Evolutionary conservation across 2,797 vertebrate genomes (phyloP), one percentile per base, ranked within the genome.

Genomic region (Champsocephalus esox): DNA sequence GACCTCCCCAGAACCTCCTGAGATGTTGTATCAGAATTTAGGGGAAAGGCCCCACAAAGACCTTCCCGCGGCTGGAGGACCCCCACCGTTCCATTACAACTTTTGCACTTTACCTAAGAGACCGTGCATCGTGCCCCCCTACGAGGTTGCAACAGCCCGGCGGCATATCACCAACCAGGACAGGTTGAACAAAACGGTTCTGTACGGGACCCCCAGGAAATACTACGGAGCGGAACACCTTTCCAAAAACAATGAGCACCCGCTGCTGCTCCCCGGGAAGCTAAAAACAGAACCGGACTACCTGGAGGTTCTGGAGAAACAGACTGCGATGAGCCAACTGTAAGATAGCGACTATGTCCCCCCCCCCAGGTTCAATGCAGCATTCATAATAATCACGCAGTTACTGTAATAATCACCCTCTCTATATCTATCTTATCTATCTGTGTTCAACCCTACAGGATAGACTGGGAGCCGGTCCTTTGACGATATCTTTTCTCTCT

Each of bases 261-360:
- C 96, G 61, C 95, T 97, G 11, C 88, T 93, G 90, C 95, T 98
- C 75, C 96, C 96, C 75, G 97, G 96, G 82, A 99, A 99, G 90
- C 94, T 96, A 91, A 98, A 97, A 92, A 96, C 96, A 81, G 97
- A 99, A 93, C 98, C 98, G 73, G 98, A 99, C 96, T 99, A 99
- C 96, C 96, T 99, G 95, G 98, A 99, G 94, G 97, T 99, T 96
- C 96, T 99, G 95, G 98, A 99, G 92, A 99, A 99, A 96, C 98
- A 98, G 94, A 99, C 98, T 95, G 96, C 97, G 48, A 98, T 99
- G 96, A 99, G 98, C 95, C 98, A 99, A 94, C 96, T 99, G 96
- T 99, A 96, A 92, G 82, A 91, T 81, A 87, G 60, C 12, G 28
- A 70, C 68, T 16, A 7, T 0, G 4, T n/a, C 72, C 34, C 49